These are phyloP conservation scores for Enteromius fasciolatus DNA, from an alignment of 2,797 vertebrate genomes.

Conservation along the genomic window DNA sequence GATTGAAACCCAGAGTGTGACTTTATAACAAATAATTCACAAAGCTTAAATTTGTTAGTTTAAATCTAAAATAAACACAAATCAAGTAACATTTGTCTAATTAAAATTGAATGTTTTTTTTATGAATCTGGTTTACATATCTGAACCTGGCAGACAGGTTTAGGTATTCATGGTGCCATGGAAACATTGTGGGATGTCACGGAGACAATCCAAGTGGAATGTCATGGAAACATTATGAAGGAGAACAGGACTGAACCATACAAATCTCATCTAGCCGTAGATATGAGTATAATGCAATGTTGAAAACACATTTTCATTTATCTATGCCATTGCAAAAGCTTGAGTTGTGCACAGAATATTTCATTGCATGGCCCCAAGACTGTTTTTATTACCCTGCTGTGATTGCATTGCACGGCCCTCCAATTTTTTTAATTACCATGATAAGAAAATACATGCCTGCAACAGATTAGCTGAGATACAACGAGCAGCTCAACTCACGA, in stretches of 20 bases:
- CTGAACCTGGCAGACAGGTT: constrained; percentile 35
- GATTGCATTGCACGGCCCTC: constrained; percentile 5
- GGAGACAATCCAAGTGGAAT: constrained; percentile 41
- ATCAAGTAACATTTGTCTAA: not conserved
- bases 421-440: constrained; percentile 2
- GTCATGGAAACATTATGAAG: constrained; percentile 43
- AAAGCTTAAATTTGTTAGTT: not conserved
- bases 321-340: constrained; percentile 8
- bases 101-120: not conserved
- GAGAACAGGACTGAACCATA: constrained; percentile 20
- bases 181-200: constrained; percentile 45
- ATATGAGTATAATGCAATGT: constrained; percentile 14
- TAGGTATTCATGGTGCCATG: constrained; percentile 38
- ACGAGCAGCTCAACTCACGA: not conserved
- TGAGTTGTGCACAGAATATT: not conserved
- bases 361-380: not conserved
- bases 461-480: constrained; percentile 12
- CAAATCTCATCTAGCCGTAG: not conserved
- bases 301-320: constrained; percentile 11
- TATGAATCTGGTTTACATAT: not conserved
- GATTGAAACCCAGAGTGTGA: not conserved
- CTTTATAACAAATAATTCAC: not conserved
- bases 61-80: not conserved
- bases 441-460: constrained; percentile 7
- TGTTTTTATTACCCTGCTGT: constrained; percentile 14